Percentiles rank a stretch among this genome's conserved stretches.
Conservation (phyloP, 2,888 invertebrate genomes). For the Pyrocoelia pectoralis region DNA sequence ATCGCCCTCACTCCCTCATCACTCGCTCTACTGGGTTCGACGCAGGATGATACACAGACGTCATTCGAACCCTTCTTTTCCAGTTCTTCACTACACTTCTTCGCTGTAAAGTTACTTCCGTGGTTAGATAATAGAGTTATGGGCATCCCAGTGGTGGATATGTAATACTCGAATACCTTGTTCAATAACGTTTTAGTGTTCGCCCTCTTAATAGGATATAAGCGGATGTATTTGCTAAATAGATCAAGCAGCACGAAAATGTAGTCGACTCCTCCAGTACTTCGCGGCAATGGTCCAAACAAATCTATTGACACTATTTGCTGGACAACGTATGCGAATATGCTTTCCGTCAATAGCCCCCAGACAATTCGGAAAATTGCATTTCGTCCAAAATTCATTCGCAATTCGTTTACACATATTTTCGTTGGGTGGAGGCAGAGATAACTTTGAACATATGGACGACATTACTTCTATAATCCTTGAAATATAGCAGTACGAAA, state of each 20-base stretch:
- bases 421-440: no score
- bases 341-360: no score
- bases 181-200: not conserved
- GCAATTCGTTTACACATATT: no score
- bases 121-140: constrained; percentile 13
- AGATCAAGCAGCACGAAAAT: not conserved
- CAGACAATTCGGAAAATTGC: no score
- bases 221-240: not conserved
- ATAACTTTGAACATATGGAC: no score
- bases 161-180: constrained; percentile 7
- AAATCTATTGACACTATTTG: constrained; percentile 11
- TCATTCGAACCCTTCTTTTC: not conserved
- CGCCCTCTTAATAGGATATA: constrained; percentile 5
- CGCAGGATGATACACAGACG: constrained; percentile 1
- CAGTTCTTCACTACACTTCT: not conserved
- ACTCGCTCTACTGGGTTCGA: constrained; percentile 4
- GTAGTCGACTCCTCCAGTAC: not conserved
- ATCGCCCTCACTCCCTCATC: not conserved
- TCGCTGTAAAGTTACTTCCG: constrained; percentile 6
- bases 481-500: no score
- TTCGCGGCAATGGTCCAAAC: not conserved
- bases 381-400: no score
- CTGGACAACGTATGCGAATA: no score
- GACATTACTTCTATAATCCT: no score
- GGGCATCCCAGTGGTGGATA: not conserved